Base-by-base conservation (phyloP, 2,797 vertebrate species). In the Tolypeutes matacus region DNA sequence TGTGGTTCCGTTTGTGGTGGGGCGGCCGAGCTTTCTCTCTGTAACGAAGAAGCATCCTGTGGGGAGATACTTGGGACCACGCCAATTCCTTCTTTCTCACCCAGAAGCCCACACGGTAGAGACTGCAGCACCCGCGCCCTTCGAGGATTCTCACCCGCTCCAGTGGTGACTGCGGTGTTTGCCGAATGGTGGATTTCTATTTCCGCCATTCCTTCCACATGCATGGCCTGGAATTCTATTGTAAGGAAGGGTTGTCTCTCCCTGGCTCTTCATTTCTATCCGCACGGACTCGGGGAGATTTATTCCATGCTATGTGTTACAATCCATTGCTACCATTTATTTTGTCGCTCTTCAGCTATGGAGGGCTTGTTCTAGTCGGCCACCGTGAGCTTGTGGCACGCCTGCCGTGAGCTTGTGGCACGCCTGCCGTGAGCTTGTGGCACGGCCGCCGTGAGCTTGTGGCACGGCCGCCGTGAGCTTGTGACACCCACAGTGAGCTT, bases 171-270 rank as follows among this genome's bases (percentile, higher is more conserved):
- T 18, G 27, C 39, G n/a, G n/a, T 25, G 56, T 75, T 93, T 82
- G 73, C 42, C 72, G 18, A 4, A 11, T 29, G 49, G 17, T 49
- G 39, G 36, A 67, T 88, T 81, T 56, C 67, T 69, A 6, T 72
- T 70, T 94, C 65, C 46, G 5, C 51, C 73, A 49, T 73, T 73
- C 51, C 60, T 96, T 96, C 78, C 77, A 14, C 23, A 13, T 36
- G 49, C 83, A 36, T 53, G 58, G 4, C 46, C 6, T 92, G 75
- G 56, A 88, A 86, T 82, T 86, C n/a, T 51, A 65, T 42, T 65
- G 4, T 64, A 36, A 72, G 23, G 36, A 86, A 53, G 39, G 46
- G 21, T 13, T 15, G 12, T 34, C 27, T 76, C 64, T 78, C 77
- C 60, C 49, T 73, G 81, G 23, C 29, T 89, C 17, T 64, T 91